phyloP scores from a whole-genome alignment of 2,888 invertebrate species.

The Clanis bilineata region DNA sequence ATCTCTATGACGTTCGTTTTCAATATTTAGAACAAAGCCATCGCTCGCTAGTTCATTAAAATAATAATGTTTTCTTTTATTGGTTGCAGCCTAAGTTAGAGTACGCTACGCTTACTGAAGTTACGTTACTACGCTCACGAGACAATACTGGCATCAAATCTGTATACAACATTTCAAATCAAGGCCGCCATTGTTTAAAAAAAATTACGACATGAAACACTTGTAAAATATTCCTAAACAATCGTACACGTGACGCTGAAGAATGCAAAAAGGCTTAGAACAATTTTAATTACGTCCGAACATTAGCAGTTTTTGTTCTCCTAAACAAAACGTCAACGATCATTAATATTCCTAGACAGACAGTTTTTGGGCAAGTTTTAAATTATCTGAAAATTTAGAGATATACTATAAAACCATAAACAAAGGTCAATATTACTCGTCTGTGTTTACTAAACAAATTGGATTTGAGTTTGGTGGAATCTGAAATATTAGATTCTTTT shows the following conservation, averaged over 20 bases:
- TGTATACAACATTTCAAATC: background rate
- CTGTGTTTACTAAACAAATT: background rate
- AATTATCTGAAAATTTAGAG: background rate
- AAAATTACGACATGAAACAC: background rate
- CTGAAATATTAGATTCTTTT: background rate
- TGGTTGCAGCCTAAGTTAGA: too few relatives aligned
- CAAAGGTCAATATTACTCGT: conserved; percentile 2
- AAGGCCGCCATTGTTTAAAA: background rate
- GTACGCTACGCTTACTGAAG: too few relatives aligned
- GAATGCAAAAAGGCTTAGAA: background rate
- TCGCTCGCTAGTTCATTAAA: too few relatives aligned
- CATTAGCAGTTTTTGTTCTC: conserved; percentile 41
- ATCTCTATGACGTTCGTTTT: too few relatives aligned
- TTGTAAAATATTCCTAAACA: conserved; percentile 1
- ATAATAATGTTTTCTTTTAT: too few relatives aligned
- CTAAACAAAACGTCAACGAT: conserved; percentile 41
- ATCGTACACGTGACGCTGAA: conserved; percentile 5
- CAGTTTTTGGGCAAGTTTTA: conserved; percentile 28
- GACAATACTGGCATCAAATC: background rate
- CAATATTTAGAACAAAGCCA: too few relatives aligned
- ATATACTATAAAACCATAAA: background rate
- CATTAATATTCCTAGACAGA: conserved; percentile 46
- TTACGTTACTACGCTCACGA: too few relatives aligned
- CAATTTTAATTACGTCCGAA: conserved; percentile 30
- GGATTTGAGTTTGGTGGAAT: background rate